Conservation (phyloP, 2,797 vertebrate species). For the Acanthurus lineatus region DNA sequence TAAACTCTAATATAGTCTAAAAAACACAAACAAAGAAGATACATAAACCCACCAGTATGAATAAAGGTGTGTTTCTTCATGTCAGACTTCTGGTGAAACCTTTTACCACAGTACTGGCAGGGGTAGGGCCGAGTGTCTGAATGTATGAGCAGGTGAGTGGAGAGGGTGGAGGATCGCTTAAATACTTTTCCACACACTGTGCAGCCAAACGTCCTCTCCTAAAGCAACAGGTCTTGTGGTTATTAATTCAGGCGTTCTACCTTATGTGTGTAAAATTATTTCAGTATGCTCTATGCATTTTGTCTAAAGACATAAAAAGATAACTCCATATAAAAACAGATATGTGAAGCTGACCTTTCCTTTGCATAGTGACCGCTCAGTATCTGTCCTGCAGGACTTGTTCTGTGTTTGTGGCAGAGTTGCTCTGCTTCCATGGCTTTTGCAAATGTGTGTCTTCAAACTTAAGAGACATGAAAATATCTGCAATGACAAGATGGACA, state of each 20-base stretch:
- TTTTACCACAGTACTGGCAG: conserved; percentile 84
- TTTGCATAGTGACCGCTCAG: conserved; percentile 37
- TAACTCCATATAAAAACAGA: neutral
- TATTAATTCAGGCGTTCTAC: neutral
- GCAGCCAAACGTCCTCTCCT: conserved; percentile 82
- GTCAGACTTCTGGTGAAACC: conserved; percentile 88
- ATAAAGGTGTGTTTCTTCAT: conserved; percentile 92
- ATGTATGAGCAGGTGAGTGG: conserved; percentile 86
- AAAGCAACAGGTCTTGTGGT: conserved; percentile 23
- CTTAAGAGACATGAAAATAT: conserved; percentile 71
- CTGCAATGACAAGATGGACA: conserved; percentile 59
- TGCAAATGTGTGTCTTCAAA: conserved; percentile 76
- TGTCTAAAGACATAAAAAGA: neutral
- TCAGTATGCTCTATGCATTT: neutral
- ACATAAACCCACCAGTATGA: conserved; percentile 72
- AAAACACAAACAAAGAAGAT: neutral
- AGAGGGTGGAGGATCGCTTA: conserved; percentile 83
- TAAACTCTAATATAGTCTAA: neutral
- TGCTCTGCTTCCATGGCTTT: conserved; percentile 60
- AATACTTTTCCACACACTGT: conserved; percentile 82
- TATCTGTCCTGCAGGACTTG: conserved; percentile 39
- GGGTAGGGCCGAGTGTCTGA: conserved; percentile 82
- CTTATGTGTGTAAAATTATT: neutral
- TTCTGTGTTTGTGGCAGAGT: conserved; percentile 38
- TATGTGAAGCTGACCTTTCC: conserved; percentile 71